Conservation (phyloP, 2,888 invertebrate species). For the Xanthorhoe spadicearia region DNA sequence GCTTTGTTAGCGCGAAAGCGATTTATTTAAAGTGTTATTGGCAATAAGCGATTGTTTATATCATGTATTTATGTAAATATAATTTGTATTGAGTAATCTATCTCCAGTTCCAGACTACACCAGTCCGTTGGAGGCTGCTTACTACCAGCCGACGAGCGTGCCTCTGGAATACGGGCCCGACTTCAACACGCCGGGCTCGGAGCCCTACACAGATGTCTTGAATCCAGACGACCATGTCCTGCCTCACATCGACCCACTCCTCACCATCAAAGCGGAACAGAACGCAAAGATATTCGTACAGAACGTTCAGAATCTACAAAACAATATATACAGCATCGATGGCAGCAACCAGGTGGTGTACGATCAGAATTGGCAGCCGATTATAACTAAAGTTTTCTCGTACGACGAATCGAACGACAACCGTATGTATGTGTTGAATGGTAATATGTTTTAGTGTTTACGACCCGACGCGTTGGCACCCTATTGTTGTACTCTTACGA, state of each 20-base stretch:
- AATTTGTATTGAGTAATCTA: neutral
- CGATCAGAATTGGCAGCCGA: slow-evolving; percentile 53
- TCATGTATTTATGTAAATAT: neutral
- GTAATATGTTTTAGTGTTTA: slow-evolving; percentile 56
- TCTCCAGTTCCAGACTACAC: slow-evolving; percentile 32
- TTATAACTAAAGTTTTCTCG: slow-evolving; percentile 60
- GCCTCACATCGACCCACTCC: slow-evolving; percentile 74
- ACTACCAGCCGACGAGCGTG: slow-evolving; percentile 27
- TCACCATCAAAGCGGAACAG: slow-evolving; percentile 54
- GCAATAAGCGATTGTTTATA: neutral
- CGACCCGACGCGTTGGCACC: slow-evolving; percentile 30
- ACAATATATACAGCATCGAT: slow-evolving; percentile 14
- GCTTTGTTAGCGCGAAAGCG: neutral
- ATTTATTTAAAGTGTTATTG: neutral
- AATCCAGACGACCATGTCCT: slow-evolving; percentile 66
- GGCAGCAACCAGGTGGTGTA: slow-evolving; percentile 16
- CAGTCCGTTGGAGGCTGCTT: slow-evolving; percentile 8
- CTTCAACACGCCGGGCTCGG: slow-evolving; percentile 50
- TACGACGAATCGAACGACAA: slow-evolving; percentile 53
- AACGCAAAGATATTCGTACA: slow-evolving; percentile 32
- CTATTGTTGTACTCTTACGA: slow-evolving; percentile 2
- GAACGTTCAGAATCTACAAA: slow-evolving; percentile 19
- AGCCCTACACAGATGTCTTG: slow-evolving; percentile 47
- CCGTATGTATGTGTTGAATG: slow-evolving; percentile 58
- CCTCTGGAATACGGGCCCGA: slow-evolving; percentile 71